Conservation (phyloP, 1,140 invertebrate genomes). For the Drosophila parvula region DNA sequence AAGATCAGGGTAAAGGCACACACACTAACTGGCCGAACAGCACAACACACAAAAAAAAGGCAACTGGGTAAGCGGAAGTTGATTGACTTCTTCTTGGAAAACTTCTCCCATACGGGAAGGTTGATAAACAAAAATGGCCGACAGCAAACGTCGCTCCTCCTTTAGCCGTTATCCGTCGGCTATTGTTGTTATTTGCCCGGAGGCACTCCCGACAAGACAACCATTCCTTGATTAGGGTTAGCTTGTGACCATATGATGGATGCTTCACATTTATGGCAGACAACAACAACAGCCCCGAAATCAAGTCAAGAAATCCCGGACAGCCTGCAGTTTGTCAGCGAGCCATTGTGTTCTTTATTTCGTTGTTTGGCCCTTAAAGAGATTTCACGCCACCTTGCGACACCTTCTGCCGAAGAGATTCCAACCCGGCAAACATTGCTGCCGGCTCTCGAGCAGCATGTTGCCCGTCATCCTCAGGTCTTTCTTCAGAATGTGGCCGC, state of each 20-base stretch:
- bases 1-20: neutral
- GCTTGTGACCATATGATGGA: slow-evolving; percentile 49
- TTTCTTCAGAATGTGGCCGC: slow-evolving; percentile 37
- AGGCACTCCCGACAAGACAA: slow-evolving; percentile 21
- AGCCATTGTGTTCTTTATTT: slow-evolving; percentile 31
- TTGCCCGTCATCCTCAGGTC: slow-evolving; percentile 38
- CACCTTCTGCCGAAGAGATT: slow-evolving; percentile 42
- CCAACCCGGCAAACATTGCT: slow-evolving; percentile 48
- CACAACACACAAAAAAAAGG: slow-evolving; percentile 30
- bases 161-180: slow-evolving; percentile 29
- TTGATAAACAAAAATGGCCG: slow-evolving; percentile 76
- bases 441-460: slow-evolving; percentile 47
- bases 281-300: neutral
- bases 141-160: slow-evolving; percentile 11
- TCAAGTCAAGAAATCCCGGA: slow-evolving; percentile 30
- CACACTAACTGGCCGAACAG: slow-evolving; percentile 6
- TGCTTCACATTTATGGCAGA: slow-evolving; percentile 49
- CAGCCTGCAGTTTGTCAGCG: slow-evolving; percentile 13
- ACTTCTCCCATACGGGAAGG: slow-evolving; percentile 66
- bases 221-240: slow-evolving; percentile 64
- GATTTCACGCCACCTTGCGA: slow-evolving; percentile 38
- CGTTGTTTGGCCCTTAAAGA: slow-evolving; percentile 10
- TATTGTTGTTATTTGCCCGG: slow-evolving; percentile 36
- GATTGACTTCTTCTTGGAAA: slow-evolving; percentile 71
- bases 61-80: slow-evolving; percentile 56